Evolutionary conservation across 2,797 vertebrate species (phyloP), one percentile per base, ranked within the genome.

Genomic region (Halcyon leucocephala): DNA sequence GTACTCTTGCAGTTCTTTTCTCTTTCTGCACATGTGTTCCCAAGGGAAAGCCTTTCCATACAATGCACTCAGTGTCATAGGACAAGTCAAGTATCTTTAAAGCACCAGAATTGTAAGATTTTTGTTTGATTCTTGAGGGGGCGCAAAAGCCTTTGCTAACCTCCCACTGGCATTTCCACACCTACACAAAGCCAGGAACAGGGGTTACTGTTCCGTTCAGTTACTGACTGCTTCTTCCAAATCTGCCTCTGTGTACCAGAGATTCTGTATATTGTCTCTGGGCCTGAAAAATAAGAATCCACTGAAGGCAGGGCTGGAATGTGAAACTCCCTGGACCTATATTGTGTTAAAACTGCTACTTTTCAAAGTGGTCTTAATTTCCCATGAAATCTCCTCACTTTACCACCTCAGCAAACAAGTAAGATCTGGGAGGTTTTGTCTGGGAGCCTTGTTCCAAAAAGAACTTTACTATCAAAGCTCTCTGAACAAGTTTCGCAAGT

Each of bases 401-500:
- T 39, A 77, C 18, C 42, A 77, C 33, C 19, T 52, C 49, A 51
- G 16, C 12, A 64, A 85, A 81, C 5, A 88, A 70, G 39, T 14
- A 60, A 35, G 28, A 25, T 35, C 21, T 81, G 44, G 2, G 29
- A 80, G 15, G 28, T 88, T 90, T 92, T 37, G 77, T n/a, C 21
- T 74, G 37, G 31, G 41, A 67, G 33, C 6, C 41, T 48, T 92
- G 73, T 26, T 94, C 49, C 15, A 76, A 61, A 86, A 84, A 72
- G 14, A 65, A 12, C 7, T 57, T 48, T 44, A n/a, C 33, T 79
- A 29, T 66, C 35, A 13, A 86, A 92, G 37, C n/a, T 57, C 20
- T 77, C 44, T 44, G 81, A 90, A 86, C 7, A 93, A 86, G 57
- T 89, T 89, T 88, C 79, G 72, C 72, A 88, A 83, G 72, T 88